These are phyloP conservation scores for Callyntrura guangdongensis DNA, from an alignment of 2,888 invertebrate genomes.

Conservation along the genomic window DNA sequence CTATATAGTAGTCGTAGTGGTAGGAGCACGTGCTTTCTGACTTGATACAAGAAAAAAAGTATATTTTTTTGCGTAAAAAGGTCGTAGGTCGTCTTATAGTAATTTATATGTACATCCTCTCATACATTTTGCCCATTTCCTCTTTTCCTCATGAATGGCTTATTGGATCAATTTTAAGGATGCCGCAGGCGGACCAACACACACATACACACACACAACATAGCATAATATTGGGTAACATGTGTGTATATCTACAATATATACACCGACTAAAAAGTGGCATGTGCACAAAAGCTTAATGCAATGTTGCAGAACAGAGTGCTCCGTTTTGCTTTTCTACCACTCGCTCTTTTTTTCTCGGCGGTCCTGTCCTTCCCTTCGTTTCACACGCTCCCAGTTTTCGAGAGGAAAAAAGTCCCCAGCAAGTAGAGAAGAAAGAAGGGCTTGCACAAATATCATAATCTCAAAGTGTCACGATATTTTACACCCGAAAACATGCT, in stretches of 20 bases:
- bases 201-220: not conserved
- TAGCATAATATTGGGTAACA: not conserved
- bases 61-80: conserved; percentile 1
- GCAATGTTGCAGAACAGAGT: not conserved
- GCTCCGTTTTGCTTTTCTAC: not conserved
- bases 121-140: conserved; percentile 54
- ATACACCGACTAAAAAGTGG: too few species aligned
- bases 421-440: not conserved
- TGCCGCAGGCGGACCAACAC: conserved; percentile 49
- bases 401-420: not conserved
- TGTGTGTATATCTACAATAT: too few species aligned
- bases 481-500: not conserved
- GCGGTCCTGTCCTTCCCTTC: not conserved
- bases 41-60: not conserved
- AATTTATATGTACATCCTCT: conserved; percentile 44
- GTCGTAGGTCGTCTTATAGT: conserved; percentile 51
- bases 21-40: conserved; percentile 34
- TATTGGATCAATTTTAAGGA: conserved; percentile 64
- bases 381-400: not conserved
- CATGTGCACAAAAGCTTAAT: not conserved
- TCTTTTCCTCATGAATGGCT: conserved; percentile 59
- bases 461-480: conserved; percentile 42
- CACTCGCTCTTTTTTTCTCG: not conserved
- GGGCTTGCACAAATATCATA: conserved; percentile 27
- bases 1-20: not conserved